Base-by-base conservation (phyloP, 2,888 invertebrate species). In the Heliconius aoede region DNA sequence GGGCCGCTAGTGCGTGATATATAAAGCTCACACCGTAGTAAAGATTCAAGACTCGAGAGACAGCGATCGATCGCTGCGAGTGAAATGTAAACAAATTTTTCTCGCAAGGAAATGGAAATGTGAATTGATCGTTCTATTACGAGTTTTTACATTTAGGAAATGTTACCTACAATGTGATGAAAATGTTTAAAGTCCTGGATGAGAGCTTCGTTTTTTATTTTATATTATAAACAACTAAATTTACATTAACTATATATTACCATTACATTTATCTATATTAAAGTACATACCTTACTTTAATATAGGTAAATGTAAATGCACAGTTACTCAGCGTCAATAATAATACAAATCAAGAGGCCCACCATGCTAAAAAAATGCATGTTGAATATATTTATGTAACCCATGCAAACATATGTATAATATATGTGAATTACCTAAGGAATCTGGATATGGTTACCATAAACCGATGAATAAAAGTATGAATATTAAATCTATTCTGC, bases 21-120 rank as follows among this genome's bases (percentile, higher is more conserved):
- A n/a, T 69, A 51, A 26, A 51, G n/a, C 69, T 69, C 13, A 21
- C 55, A 30, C 15, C 30, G 55, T 24, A 65, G n/a, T 28, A 55
- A 51, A 55, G 30, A 30, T 55, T 69, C 30, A 30, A 55, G 69
- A 24, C 30, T 32, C 51, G 8, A 32, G 55, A 69, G 51, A 69
- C 68, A 68, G 55, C 72, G 60, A 60, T 72, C 72, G 61, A 72
- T 60, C 61, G 60, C 40, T 61, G 32, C 40, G 72, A 76, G 74
- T 58, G 71, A 72, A 58, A 61, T 72, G 72, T 72, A 73, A 72
- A 73, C 74, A 72, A 78, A 73, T 65, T 76, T 68, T 65, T 74
- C 76, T 73, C 64, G 55, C 51, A 76, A 65, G 73, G 78, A 62
- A 71, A 73, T 69, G 62, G 73, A 51, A 76, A 62, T 69, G 62